These are phyloP conservation scores for Seira sanloemensis DNA, from an alignment of 2,888 invertebrate genomes.

Conservation along the genomic window DNA sequence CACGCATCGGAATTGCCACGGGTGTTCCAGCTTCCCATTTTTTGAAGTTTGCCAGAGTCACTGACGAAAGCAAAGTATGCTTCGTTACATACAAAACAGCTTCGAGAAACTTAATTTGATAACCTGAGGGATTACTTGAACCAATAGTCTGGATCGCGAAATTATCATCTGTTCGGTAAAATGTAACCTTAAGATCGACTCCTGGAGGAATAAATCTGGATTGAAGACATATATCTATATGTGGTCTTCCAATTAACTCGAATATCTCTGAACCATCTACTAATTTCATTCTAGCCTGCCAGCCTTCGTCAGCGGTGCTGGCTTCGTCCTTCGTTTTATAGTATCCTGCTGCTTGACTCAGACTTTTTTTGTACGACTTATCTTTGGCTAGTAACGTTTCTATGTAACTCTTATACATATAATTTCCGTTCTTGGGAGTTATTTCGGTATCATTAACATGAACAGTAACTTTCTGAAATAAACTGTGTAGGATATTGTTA, in stretches of 20 bases:
- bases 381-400: background rate
- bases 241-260: constrained; percentile 38
- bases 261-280: background rate
- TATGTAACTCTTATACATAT: background rate
- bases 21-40: constrained; percentile 12
- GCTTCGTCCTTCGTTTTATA: constrained; percentile 1
- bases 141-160: constrained; percentile 27
- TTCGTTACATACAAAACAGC: constrained; percentile 10
- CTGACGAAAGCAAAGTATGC: background rate
- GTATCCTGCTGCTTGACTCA: background rate
- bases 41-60: background rate
- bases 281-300: background rate
- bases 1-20: constrained; percentile 3
- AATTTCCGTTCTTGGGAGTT: background rate
- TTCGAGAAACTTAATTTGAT: constrained; percentile 13
- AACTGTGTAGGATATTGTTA: constrained; percentile 8
- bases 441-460: constrained; percentile 3
- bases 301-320: background rate
- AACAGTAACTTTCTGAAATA: background rate
- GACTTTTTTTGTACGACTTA: constrained; percentile 2
- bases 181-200: background rate
- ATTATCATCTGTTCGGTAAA: background rate
- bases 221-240: constrained; percentile 26
- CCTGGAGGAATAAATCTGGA: constrained; percentile 18
- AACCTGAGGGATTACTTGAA: background rate